Conservation (phyloP, 2,888 invertebrate species). For the Lycaena phlaeas region DNA sequence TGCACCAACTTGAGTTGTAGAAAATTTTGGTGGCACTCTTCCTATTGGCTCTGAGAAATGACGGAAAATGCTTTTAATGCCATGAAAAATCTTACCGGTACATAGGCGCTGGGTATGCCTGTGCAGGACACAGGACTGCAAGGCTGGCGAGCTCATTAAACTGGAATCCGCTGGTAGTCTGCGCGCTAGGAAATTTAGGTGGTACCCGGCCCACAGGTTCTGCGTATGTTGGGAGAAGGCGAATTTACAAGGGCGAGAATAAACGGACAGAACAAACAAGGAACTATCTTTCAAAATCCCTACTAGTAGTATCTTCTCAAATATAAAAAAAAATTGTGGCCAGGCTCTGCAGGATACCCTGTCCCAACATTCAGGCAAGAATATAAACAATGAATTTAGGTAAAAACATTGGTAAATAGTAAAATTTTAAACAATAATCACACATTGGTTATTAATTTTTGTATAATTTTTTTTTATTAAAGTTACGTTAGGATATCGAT, state of each 20-base stretch:
- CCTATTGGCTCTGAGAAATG: conserved; percentile 58
- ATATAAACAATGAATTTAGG: conserved; percentile 23
- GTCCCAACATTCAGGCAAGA: conserved; percentile 98
- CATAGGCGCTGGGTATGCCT: conserved; percentile 79
- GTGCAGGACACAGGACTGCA: conserved; percentile 79
- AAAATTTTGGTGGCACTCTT: conserved; percentile 56
- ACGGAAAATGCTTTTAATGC: conserved; percentile 40
- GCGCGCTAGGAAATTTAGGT: conserved; percentile 75
- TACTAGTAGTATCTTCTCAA: background rate
- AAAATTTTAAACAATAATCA: no score
- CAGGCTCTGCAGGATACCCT: conserved; percentile 90
- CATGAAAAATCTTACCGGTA: conserved; percentile 75
- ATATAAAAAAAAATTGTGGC: conserved; percentile 24
- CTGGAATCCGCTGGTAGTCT: conserved; percentile 76
- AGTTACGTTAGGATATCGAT: no score
- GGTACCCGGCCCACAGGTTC: conserved; percentile 79
- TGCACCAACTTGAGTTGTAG: conserved; percentile 59
- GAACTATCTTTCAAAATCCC: conserved; percentile 5
- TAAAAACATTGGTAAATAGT: no score
- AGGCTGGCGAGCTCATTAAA: conserved; percentile 62
- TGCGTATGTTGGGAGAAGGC: conserved; percentile 73
- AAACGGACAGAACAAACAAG: no score
- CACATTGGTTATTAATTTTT: no score
- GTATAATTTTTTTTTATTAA: no score
- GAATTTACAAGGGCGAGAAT: conserved; percentile 5